Evolutionary conservation across 2,888 invertebrate genomes (phyloP).

Genomic region (Lymantria dispar): DNA sequence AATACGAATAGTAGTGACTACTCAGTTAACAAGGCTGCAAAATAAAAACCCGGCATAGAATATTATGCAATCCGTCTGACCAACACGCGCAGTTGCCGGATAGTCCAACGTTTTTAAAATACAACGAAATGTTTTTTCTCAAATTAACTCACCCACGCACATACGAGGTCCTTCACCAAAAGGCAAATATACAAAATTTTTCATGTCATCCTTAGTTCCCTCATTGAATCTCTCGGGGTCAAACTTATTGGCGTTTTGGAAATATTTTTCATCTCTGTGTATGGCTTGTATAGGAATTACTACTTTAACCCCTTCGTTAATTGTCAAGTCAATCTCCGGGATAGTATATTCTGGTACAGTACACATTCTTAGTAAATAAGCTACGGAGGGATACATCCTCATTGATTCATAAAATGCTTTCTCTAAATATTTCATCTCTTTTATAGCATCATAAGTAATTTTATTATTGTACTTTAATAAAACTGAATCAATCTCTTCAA

Average conservation of each 20-base stretch:
- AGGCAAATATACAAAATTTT: slow-evolving; percentile 58
- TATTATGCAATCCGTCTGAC: too few relatives aligned
- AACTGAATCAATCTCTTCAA: slow-evolving; percentile 66
- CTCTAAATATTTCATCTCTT: slow-evolving; percentile 67
- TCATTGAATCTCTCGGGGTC: slow-evolving; percentile 63
- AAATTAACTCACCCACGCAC: slow-evolving; percentile 62
- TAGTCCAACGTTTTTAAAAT: too few relatives aligned
- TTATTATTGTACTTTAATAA: slow-evolving; percentile 55
- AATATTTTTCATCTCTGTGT: slow-evolving; percentile 65
- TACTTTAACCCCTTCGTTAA: slow-evolving; percentile 56
- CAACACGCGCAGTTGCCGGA: too few relatives aligned
- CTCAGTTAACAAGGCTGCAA: too few relatives aligned
- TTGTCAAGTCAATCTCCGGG: slow-evolving; percentile 61
- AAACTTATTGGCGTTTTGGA: slow-evolving; percentile 57
- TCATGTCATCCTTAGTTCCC: slow-evolving; percentile 47
- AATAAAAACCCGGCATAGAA: too few relatives aligned
- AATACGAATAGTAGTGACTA: too few relatives aligned
- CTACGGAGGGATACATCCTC: slow-evolving; percentile 70
- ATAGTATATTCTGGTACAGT: slow-evolving; percentile 62
- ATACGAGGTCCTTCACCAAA: slow-evolving; percentile 71
- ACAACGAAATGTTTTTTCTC: not conserved
- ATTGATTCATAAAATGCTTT: slow-evolving; percentile 68
- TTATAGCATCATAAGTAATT: slow-evolving; percentile 64
- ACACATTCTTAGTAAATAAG: slow-evolving; percentile 60
- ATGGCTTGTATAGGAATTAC: slow-evolving; percentile 66